Evolutionary conservation across 2,888 invertebrate genomes (phyloP).

Genomic region (Melikaiella ostensackeni): DNA sequence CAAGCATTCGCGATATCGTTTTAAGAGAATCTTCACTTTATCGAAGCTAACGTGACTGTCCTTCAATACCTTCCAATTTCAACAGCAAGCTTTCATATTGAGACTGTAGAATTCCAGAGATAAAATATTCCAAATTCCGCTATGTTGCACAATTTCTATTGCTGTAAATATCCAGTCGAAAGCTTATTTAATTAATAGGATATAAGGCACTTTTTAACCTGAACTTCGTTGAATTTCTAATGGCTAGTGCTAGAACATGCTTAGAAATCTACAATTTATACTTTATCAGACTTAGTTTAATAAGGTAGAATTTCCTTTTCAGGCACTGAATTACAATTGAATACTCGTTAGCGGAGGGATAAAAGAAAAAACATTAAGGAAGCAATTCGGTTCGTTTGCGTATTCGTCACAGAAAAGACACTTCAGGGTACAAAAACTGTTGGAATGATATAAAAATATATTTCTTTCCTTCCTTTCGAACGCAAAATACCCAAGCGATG

Average conservation of each 20-base stretch:
- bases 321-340: constrained; percentile 35
- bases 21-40: constrained; percentile 42
- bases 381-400: constrained; percentile 13
- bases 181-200: constrained; percentile 26
- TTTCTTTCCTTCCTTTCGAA: constrained; percentile 12
- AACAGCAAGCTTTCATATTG: not conserved
- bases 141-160: constrained; percentile 1
- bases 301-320: constrained; percentile 32
- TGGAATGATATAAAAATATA: constrained; percentile 42
- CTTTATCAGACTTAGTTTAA: constrained; percentile 37
- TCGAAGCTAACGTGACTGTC: constrained; percentile 14
- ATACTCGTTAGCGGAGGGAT: constrained; percentile 32
- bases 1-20: constrained; percentile 45
- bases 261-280: constrained; percentile 33
- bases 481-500: constrained; percentile 34
- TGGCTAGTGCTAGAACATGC: constrained; percentile 22
- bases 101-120: constrained; percentile 25
- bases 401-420: constrained; percentile 22
- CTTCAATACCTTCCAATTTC: constrained; percentile 21
- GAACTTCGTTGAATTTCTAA: constrained; percentile 16
- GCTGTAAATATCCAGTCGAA: not conserved
- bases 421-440: constrained; percentile 40
- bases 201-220: constrained; percentile 41
- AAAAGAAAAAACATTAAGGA: constrained; percentile 11
- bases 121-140: constrained; percentile 19